Evolutionary conservation across 2,888 invertebrate genomes (phyloP), one percentile per base, ranked within the genome.

Genomic region (Andrena marginata): DNA sequence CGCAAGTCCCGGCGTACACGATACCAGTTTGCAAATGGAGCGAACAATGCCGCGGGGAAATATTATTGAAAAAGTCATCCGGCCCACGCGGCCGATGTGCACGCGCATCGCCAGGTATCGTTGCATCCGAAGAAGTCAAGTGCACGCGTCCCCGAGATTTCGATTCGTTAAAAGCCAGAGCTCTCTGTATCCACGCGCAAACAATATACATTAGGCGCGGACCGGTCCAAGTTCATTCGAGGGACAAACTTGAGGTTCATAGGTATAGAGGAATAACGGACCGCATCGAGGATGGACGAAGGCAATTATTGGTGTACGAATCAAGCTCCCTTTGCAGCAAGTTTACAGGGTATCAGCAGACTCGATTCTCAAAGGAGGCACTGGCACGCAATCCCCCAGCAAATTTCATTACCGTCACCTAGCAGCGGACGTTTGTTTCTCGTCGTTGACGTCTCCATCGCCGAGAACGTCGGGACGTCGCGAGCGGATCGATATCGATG

Each of bases 381-480:
- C 56, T 59, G 69, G 71, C 87, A 87, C 82, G 87, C 85, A 79
- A 85, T 69, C 62, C 79, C 64, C 76, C 67, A 79, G 73, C 62
- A 81, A 87, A 87, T 87, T 85, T 87, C 84, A 87, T 87, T 87
- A 87, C 76, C 82, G 80, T 86, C 70, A 83, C 87, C 85, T 78
- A 87, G 87, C 87, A 80, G 87, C 83, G 69, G 65, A 69, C 87
- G 71, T 74, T 80, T 80, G 72, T 87, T 87, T 85, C 80, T 76
- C 62, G 68, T 72, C 74, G 73, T 63, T 71, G 80, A 82, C 72
- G 79, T 82, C 84, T 65, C 65, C 72, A 56, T 73, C 70, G 31
- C 10, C 49, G 23, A 51, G 54, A 76, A 72, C 51, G 20, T 67
- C 51, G 10, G 54, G 80, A 76, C 51, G 20, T 71, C 51, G 10